Base-by-base conservation (phyloP, 2,113 vertebrate species). In the Neolamprologus variostigma region DNA sequence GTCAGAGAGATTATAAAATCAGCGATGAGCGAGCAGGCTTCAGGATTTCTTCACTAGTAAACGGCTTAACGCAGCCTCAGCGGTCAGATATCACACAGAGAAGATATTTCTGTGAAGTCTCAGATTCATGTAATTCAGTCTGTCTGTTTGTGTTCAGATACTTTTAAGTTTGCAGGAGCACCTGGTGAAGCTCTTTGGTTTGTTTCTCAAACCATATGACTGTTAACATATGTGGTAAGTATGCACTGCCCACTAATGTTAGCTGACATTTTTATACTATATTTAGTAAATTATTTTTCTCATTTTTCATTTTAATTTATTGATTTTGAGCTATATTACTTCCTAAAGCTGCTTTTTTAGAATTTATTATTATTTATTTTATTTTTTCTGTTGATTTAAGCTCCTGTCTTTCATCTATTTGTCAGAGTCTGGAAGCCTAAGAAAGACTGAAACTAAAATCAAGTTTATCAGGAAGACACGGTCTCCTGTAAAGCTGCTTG, bases 151-250 rank as follows among this genome's bases (percentile, higher is more conserved):
- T 37, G 4, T 66, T 66, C 61, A 66, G 19, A 12, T 37, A 13
- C 61, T 66, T n/a, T 37, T 8, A 13, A 4, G 33, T 37, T 2
- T 66, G 61, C 17, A 37, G 0, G 33, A 66, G 7, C 31, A n/a
- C 0, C 17, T 0, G 9, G 16, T 63, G 59, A 63, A 0, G 59
- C 59, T 63, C 9, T 59, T 8, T 8, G 19, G 2, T 21, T 0
- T 40, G 37, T 40, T 21, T 23, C 11, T 40, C 19, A 21, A 68
- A 68, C 19, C 7, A 13, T 40, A 12, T n/a, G 17, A 66, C 61
- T 35, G 3, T 37, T 37, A 68, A 21, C 33, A 19, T 11, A 8
- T 37, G 63, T n/a, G 11, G 11, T 37, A 21, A 0, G 63, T 21
- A 68, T 37, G 33, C 33, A 40, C 19, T 68, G 63, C 33, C 33